Conservation (phyloP, 2,888 invertebrate genomes). For the Metellina segmentata region DNA sequence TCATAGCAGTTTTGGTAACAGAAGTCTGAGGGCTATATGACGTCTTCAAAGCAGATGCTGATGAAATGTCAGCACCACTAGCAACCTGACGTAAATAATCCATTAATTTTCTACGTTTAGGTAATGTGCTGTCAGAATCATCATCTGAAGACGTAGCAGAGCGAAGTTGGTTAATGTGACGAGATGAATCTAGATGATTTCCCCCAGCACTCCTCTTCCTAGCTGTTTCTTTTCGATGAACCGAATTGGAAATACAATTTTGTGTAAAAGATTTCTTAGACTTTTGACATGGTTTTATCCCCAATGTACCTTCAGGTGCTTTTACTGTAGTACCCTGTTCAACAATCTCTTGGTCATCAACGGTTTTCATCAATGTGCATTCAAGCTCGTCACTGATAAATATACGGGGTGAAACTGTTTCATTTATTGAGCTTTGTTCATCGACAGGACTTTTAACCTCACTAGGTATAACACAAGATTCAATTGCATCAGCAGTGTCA, state of each 20-base stretch:
- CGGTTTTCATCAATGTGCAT: background rate
- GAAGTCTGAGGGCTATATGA: background rate
- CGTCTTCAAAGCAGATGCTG: background rate
- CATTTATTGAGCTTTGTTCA: too few species aligned
- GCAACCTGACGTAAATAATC: background rate
- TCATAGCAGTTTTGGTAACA: conserved; percentile 31
- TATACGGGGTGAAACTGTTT: too few species aligned
- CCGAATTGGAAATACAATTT: background rate
- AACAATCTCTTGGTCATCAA: background rate
- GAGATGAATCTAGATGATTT: background rate
- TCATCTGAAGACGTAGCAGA: conserved; percentile 3
- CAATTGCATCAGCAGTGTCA: too few species aligned
- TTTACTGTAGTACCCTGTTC: background rate
- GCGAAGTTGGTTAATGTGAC: background rate
- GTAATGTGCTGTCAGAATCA: background rate
- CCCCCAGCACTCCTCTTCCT: conserved; percentile 15
- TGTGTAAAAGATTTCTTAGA: background rate
- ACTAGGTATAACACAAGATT: too few species aligned
- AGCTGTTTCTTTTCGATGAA: background rate
- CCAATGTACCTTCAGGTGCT: background rate
- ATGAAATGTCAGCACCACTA: background rate
- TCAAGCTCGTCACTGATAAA: background rate
- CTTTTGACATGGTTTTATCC: background rate
- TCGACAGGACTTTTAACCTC: too few species aligned
- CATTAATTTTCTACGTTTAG: background rate